These are phyloP conservation scores for Malacosoma neustria DNA, from an alignment of 2,888 invertebrate genomes.

Conservation along the genomic window DNA sequence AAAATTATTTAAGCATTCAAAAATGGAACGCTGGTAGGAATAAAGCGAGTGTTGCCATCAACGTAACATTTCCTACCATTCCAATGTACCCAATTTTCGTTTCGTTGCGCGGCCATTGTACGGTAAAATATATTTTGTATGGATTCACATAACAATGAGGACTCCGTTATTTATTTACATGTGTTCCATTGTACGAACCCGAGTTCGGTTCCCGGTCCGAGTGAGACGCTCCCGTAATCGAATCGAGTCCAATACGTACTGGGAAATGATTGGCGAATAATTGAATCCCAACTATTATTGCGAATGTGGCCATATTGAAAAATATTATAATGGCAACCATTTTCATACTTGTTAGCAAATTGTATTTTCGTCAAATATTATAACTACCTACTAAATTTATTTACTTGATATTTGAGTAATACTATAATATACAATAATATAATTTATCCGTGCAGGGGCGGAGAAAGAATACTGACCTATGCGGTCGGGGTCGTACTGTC, in stretches of 20 bases:
- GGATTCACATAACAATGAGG: conserved; percentile 51
- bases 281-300: conserved; percentile 47
- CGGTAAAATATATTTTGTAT: conserved; percentile 60
- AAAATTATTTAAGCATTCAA: too few species aligned
- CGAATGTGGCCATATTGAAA: conserved; percentile 25
- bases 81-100: conserved; percentile 49
- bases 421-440: conserved; percentile 9
- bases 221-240: conserved; percentile 54
- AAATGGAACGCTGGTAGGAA: conserved; percentile 35
- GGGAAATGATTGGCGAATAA: conserved; percentile 56
- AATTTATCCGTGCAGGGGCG: conserved; percentile 3
- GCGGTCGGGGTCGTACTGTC: too few species aligned
- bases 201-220: conserved; percentile 41
- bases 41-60: conserved; percentile 43
- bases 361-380: too few species aligned
- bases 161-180: conserved; percentile 67
- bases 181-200: conserved; percentile 49
- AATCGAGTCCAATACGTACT: conserved; percentile 31
- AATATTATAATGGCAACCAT: conserved; percentile 15
- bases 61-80: conserved; percentile 43
- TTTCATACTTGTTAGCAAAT: conserved; percentile 10
- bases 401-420: too few species aligned
- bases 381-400: too few species aligned
- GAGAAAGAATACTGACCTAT: not conserved
- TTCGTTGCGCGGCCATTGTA: conserved; percentile 42